Evolutionary conservation across 2,888 invertebrate genomes (phyloP).

Genomic region (Lepidocyrtoides sp.): DNA sequence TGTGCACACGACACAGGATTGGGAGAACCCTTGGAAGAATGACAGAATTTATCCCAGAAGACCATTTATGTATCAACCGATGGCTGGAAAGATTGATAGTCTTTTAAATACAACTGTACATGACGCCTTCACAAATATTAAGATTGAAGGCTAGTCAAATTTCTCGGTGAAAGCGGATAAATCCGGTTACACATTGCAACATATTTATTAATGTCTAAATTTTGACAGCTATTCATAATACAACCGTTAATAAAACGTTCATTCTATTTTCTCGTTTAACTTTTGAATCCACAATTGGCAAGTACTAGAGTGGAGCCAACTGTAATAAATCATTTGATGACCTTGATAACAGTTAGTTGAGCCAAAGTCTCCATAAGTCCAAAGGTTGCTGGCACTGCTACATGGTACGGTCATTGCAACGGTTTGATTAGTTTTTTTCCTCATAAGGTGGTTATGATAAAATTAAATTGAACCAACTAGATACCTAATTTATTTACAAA

Average conservation of each 20-base stretch:
- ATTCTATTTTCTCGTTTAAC: no score
- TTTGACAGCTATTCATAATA: no score
- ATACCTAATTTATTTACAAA: no score
- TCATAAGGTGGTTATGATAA: neutral
- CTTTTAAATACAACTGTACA: slow-evolving; percentile 67
- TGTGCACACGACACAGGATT: slow-evolving; percentile 63
- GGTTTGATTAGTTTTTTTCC: no score
- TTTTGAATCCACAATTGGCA: no score
- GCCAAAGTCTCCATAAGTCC: neutral
- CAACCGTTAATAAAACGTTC: no score
- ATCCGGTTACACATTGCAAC: no score
- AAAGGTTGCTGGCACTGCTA: neutral
- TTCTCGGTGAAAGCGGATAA: neutral
- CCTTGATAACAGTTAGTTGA: neutral
- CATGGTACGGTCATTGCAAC: no score
- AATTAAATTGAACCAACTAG: neutral
- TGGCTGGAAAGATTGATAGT: slow-evolving; percentile 65
- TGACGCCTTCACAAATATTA: slow-evolving; percentile 61
- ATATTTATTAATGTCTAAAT: no score
- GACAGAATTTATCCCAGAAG: slow-evolving; percentile 77
- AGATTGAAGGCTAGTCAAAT: slow-evolving; percentile 67
- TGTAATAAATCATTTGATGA: neutral
- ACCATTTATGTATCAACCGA: slow-evolving; percentile 32
- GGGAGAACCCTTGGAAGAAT: slow-evolving; percentile 79
- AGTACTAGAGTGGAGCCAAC: no score